Percentiles rank a stretch among this genome's conserved stretches.
Conservation (phyloP, 2,797 vertebrate species). For the Falco concolor region DNA sequence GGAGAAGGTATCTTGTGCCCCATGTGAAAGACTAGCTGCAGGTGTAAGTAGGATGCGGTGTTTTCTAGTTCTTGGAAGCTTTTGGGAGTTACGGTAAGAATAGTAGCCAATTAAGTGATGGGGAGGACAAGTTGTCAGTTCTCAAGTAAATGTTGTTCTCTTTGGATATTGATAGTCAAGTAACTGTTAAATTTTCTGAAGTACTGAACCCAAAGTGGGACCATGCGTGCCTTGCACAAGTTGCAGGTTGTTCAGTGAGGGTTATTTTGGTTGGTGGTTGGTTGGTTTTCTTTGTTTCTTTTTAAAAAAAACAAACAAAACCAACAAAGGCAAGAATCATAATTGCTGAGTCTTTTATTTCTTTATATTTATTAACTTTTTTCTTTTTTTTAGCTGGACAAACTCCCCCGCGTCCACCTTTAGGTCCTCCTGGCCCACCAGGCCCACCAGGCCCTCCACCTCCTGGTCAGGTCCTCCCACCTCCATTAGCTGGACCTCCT, state of each 20-base stretch:
- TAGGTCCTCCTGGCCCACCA: slow-evolving; percentile 92
- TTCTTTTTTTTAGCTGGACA: slow-evolving; percentile 72
- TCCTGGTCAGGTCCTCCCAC: slow-evolving; percentile 91
- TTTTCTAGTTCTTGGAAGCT: not conserved
- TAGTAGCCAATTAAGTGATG: not conserved
- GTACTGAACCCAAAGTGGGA: not conserved
- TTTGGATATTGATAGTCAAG: not conserved
- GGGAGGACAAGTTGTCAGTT: not conserved
- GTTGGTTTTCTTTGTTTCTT: not conserved
- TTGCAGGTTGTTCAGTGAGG: not conserved
- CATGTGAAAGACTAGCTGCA: not conserved
- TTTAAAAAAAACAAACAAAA: not conserved
- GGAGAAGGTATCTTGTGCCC: not conserved
- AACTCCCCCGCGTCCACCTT: slow-evolving; percentile 90
- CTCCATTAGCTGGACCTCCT: slow-evolving; percentile 90
- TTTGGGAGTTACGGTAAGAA: not conserved
- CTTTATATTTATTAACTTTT: not conserved
- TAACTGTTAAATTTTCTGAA: not conserved
- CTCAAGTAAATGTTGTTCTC: not conserved
- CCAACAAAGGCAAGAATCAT: not conserved
- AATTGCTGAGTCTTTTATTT: not conserved
- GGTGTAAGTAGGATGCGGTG: not conserved
- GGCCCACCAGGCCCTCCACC: slow-evolving; percentile 89
- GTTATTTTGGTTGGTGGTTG: not conserved
- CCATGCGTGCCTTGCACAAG: not conserved